Percentiles rank a stretch among this genome's conserved stretches.
phyloP scores from a whole-genome alignment of 2,113 vertebrate genomes.

The Tinamus guttatus region DNA sequence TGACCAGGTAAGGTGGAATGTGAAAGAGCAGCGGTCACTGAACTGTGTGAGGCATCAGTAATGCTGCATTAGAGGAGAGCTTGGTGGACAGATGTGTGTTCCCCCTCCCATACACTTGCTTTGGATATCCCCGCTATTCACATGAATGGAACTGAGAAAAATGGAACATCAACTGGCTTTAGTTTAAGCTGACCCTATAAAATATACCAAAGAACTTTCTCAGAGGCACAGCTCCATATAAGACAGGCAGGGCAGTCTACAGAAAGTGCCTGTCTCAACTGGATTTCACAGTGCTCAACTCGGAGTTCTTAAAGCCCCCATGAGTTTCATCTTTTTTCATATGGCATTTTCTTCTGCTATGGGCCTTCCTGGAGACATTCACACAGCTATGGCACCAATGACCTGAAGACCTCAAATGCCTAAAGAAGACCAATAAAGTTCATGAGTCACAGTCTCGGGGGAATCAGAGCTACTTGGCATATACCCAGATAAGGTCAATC shows the following conservation, averaged over 20 bases:
- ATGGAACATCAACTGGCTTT: not conserved
- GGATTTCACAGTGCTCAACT: not conserved
- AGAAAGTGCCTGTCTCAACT: not conserved
- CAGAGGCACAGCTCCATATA: not conserved
- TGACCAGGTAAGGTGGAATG: not conserved
- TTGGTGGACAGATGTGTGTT: slow-evolving; percentile 27
- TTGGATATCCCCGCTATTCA: slow-evolving; percentile 13
- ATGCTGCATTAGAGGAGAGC: not conserved
- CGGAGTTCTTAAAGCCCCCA: not conserved
- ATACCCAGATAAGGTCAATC: slow-evolving; percentile 21
- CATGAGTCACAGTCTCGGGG: slow-evolving; percentile 36
- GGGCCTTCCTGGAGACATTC: not conserved
- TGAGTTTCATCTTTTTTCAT: not conserved
- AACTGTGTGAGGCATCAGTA: not conserved
- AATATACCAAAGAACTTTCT: not conserved
- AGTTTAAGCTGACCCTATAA: slow-evolving; percentile 2
- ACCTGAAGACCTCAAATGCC: slow-evolving; percentile 2
- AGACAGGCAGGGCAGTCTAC: not conserved
- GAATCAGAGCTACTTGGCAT: slow-evolving; percentile 54
- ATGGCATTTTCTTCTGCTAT: not conserved
- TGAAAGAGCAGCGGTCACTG: not conserved
- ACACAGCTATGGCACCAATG: not conserved
- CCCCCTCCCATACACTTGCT: not conserved
- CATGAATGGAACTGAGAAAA: slow-evolving; percentile 16
- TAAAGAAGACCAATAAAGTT: slow-evolving; percentile 13